Percentiles rank a stretch among this genome's conserved stretches.
phyloP scores from a whole-genome alignment of 2,113 vertebrate species.

The Cygnus buccinator region DNA sequence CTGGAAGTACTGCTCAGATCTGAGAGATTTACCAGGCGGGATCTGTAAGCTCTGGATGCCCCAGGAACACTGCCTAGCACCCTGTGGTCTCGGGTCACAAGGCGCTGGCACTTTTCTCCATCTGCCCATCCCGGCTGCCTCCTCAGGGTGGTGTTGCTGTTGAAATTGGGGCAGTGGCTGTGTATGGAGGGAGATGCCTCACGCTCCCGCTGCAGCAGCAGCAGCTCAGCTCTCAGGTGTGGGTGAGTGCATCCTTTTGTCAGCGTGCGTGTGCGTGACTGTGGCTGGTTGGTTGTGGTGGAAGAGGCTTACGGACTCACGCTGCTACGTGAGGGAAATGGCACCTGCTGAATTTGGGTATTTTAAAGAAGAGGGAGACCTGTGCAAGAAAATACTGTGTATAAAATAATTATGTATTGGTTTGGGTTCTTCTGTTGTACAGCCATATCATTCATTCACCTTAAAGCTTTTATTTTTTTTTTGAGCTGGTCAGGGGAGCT shows the following conservation, averaged over 20 bases:
- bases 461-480: not conserved
- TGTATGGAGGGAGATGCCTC: not conserved
- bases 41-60: not conserved
- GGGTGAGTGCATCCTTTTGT: not conserved
- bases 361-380: not conserved
- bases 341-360: not conserved
- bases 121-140: not conserved
- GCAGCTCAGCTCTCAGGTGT: not conserved
- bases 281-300: not conserved
- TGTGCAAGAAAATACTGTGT: not conserved
- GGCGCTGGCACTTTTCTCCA: not conserved
- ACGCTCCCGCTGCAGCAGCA: rapidly evolving
- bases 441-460: not conserved
- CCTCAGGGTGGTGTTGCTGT: not conserved
- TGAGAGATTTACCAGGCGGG: not conserved
- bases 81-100: not conserved
- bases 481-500: not conserved
- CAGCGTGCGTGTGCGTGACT: not conserved
- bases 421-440: not conserved
- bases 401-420: not conserved
- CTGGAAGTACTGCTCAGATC: not conserved
- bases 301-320: not conserved
- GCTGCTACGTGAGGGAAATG: not conserved
- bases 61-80: not conserved
- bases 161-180: not conserved